phyloP scores from a whole-genome alignment of 2,797 vertebrate species.

The Tolypeutes matacus region DNA sequence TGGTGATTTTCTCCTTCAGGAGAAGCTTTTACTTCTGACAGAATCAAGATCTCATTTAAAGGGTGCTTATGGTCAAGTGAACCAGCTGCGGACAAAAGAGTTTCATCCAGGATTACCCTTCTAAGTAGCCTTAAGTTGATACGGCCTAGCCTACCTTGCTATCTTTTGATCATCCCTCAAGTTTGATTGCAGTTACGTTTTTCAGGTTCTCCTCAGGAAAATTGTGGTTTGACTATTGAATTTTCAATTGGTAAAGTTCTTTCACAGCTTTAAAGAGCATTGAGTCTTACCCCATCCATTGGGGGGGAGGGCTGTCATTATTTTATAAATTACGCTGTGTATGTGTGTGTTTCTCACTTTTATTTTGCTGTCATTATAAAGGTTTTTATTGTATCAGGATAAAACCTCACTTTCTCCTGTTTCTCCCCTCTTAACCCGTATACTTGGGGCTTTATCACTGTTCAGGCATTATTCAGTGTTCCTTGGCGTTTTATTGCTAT shows the following conservation, averaged over 20 bases:
- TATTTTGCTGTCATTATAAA: neutral
- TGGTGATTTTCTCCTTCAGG: rapidly evolving
- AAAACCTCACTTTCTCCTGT: neutral
- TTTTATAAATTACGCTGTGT: neutral
- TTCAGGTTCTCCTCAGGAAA: neutral
- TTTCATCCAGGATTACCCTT: neutral
- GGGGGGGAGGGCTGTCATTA: neutral
- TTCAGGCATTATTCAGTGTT: neutral
- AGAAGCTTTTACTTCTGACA: too few relatives aligned
- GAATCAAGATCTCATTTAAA: neutral
- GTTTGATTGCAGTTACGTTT: neutral
- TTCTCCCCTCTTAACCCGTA: rapidly evolving
- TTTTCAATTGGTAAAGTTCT: neutral
- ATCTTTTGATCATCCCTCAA: neutral
- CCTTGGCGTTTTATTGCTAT: neutral
- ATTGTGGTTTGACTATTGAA: neutral
- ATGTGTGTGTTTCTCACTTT: neutral
- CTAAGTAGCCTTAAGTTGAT: neutral
- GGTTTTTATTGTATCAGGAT: neutral
- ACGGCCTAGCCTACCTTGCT: rapidly evolving
- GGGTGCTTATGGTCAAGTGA: neutral
- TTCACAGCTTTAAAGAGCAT: neutral
- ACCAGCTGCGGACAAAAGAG: neutral
- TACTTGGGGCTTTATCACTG: neutral
- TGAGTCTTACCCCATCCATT: neutral